These are phyloP conservation scores for Nineta flava DNA, from an alignment of 2,888 invertebrate species.

Conservation along the genomic window DNA sequence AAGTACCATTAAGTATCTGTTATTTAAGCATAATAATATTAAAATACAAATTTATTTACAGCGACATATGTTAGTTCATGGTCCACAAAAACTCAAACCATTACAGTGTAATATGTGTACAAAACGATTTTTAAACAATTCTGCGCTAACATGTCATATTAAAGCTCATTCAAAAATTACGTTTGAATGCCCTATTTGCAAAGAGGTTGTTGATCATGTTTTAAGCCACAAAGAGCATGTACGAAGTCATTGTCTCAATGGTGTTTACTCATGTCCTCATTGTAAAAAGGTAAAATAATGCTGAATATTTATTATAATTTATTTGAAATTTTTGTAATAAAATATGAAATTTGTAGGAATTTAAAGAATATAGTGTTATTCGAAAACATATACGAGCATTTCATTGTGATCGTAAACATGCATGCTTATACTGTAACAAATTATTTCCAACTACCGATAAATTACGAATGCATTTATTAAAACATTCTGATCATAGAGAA, in stretches of 20 bases:
- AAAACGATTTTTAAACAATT: slow-evolving; percentile 53
- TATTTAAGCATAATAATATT: too few relatives aligned
- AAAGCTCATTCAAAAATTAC: slow-evolving; percentile 49
- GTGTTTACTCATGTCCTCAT: slow-evolving; percentile 49
- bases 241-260: slow-evolving; percentile 42
- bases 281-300: slow-evolving; percentile 37
- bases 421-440: slow-evolving; percentile 51
- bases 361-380: slow-evolving; percentile 49
- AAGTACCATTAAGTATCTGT: too few relatives aligned
- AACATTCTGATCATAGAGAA: slow-evolving; percentile 46
- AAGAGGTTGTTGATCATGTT: slow-evolving; percentile 48
- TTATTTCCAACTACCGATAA: slow-evolving; percentile 55
- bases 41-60: slow-evolving; percentile 19
- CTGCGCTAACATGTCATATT: slow-evolving; percentile 53
- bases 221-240: slow-evolving; percentile 48
- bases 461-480: slow-evolving; percentile 51
- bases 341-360: slow-evolving; percentile 26
- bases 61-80: slow-evolving; percentile 49
- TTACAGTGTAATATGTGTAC: slow-evolving; percentile 46
- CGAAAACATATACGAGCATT: slow-evolving; percentile 59
- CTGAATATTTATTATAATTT: too few relatives aligned
- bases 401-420: slow-evolving; percentile 50
- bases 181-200: slow-evolving; percentile 60
- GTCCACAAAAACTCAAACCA: slow-evolving; percentile 50
- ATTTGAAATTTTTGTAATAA: too few relatives aligned